Percentiles rank a stretch among this genome's conserved stretches.
phyloP scores from a whole-genome alignment of 2,888 invertebrate genomes.

The Neria commutata region DNA sequence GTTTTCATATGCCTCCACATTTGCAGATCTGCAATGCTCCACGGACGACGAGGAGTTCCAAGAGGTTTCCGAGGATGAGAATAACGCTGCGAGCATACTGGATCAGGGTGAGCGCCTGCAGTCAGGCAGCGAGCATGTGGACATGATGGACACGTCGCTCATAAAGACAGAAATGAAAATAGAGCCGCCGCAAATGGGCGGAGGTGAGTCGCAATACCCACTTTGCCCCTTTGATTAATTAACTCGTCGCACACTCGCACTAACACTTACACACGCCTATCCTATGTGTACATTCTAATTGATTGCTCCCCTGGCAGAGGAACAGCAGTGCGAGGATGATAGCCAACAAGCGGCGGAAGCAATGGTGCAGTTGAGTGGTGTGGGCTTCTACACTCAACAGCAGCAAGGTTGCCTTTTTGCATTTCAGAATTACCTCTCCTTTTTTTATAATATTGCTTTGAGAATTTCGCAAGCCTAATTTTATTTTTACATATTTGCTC shows the following conservation, averaged over 20 bases:
- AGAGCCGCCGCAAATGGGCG: constrained; percentile 44
- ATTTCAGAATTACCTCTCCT: background rate
- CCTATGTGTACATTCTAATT: background rate
- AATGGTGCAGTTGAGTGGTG: constrained; percentile 74
- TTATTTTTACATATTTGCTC: constrained; percentile 39
- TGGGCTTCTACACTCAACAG: constrained; percentile 68
- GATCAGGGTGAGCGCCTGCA: constrained; percentile 59
- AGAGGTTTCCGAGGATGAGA: constrained; percentile 66
- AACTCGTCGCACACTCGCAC: too few relatives aligned
- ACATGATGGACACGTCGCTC: constrained; percentile 49
- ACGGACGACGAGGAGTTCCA: constrained; percentile 74
- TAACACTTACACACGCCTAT: background rate
- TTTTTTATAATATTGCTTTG: background rate
- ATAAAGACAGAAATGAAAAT: constrained; percentile 52
- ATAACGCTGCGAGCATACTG: constrained; percentile 61
- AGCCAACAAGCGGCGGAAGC: constrained; percentile 78
- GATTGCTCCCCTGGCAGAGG: constrained; percentile 32
- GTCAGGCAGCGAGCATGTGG: constrained; percentile 30
- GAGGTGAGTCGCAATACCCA: constrained; percentile 43
- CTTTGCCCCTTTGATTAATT: constrained; percentile 20
- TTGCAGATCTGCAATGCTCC: constrained; percentile 71
- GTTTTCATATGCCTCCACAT: constrained; percentile 8
- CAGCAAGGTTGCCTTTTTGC: constrained; percentile 55
- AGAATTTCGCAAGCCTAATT: background rate
- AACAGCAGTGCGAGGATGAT: constrained; percentile 66